These are phyloP conservation scores for Xiphophorus birchmanni DNA, from an alignment of 2,797 vertebrate genomes.

Conservation along the genomic window DNA sequence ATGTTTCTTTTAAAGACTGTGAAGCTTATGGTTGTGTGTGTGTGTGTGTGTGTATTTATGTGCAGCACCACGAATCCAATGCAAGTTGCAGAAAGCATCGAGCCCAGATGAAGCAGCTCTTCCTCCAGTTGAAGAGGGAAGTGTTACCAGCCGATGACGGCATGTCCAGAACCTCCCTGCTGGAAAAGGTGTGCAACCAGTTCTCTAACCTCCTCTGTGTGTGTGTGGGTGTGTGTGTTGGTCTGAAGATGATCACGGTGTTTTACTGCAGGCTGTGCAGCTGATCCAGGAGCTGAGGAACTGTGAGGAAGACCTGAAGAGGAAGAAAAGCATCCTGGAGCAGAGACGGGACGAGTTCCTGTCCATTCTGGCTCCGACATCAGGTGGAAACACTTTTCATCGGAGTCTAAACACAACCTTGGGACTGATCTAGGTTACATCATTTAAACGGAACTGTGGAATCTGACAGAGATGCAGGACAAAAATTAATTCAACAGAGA, in stretches of 20 bases:
- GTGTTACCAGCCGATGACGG: neutral
- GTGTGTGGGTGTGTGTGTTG: no score
- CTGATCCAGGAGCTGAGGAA: constrained; percentile 48
- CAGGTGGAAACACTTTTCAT: constrained; percentile 9
- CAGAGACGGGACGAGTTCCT: constrained; percentile 31
- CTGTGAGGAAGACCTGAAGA: constrained; percentile 16
- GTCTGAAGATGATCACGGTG: neutral
- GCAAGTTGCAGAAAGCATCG: constrained; percentile 24
- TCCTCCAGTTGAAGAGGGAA: constrained; percentile 34
- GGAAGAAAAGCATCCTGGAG: constrained; percentile 35
- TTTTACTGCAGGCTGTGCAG: constrained; percentile 44
- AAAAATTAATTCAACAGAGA: no score
- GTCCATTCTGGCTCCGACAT: neutral
- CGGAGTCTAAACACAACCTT: neutral
- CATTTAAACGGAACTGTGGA: no score
- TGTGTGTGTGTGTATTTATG: neutral
- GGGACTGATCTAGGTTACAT: no score
- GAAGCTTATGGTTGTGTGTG: neutral
- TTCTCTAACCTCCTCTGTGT: fast-evolving
- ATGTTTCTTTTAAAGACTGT: neutral
- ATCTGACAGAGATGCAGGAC: no score
- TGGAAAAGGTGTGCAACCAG: constrained; percentile 47
- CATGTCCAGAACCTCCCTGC: constrained; percentile 29
- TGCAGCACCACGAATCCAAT: constrained; percentile 29
- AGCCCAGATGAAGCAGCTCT: neutral